These are phyloP conservation scores for Micromussa lordhowensis DNA, from an alignment of 92 coral and sea anemone species.

Conservation along the genomic window DNA sequence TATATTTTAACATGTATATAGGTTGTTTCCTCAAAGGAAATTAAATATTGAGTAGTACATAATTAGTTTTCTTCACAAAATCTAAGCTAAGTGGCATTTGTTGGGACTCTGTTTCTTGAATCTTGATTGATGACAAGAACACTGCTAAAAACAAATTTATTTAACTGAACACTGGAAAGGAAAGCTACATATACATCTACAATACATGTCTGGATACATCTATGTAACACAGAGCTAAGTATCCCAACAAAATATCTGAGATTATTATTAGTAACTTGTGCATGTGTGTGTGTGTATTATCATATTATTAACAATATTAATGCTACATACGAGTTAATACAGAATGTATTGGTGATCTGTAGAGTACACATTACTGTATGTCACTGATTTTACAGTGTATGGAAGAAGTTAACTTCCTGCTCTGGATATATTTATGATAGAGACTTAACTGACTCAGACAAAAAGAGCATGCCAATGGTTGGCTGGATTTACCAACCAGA, in stretches of 20 bases:
- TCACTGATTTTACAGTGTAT: neutral
- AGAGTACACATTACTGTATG: neutral
- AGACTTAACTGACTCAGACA: neutral
- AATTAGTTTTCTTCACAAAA: neutral
- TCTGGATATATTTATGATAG: neutral
- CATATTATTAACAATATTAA: neutral
- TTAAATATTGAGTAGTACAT: neutral
- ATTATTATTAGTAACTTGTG: neutral
- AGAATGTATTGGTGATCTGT: neutral
- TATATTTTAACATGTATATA: neutral
- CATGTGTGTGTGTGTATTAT: neutral
- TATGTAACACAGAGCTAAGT: neutral
- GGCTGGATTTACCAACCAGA: neutral
- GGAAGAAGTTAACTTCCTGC: neutral
- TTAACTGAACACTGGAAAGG: too few relatives aligned
- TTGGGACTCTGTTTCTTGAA: neutral
- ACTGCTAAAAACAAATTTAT: neutral
- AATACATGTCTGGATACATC: too few relatives aligned
- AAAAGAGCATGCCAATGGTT: neutral
- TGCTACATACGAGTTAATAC: neutral
- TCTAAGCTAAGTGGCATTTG: neutral
- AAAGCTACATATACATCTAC: too few relatives aligned
- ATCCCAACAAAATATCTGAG: neutral
- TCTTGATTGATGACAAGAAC: neutral
- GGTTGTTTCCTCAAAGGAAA: slow-evolving; percentile 1